Evolutionary conservation across 1,140 invertebrate genomes (phyloP).

Genomic region (Agrilus planipennis): DNA sequence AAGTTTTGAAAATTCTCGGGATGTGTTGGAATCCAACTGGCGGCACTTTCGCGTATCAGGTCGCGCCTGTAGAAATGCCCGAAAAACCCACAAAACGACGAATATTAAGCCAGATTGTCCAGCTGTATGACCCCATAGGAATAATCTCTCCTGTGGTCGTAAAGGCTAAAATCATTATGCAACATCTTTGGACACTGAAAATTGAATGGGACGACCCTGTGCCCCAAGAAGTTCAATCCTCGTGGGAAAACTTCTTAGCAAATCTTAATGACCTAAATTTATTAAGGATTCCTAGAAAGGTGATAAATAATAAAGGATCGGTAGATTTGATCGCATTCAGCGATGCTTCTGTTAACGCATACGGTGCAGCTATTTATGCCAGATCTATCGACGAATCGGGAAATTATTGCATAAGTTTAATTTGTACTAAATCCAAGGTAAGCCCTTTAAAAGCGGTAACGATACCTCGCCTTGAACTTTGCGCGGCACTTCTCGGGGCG

Average conservation of each 20-base stretch:
- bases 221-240: background rate
- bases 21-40: no score
- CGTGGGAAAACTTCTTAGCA: no score
- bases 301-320: background rate
- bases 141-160: background rate
- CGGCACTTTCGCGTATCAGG: no score
- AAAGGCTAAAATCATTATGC: background rate
- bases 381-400: background rate
- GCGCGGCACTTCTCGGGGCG: background rate
- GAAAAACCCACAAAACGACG: no score
- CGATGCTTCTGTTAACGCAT: background rate
- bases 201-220: background rate
- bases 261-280: background rate
- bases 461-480: no score
- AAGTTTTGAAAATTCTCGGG: no score
- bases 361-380: background rate
- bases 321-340: background rate
- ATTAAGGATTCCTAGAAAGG: background rate
- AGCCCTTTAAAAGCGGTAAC: background rate
- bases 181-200: background rate
- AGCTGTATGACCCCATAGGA: background rate
- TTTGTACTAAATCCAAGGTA: background rate
- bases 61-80: no score
- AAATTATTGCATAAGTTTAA: no score
- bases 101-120: background rate